Base-by-base conservation (phyloP, 2,113 vertebrate genomes). In the Hemichromis elongatus region DNA sequence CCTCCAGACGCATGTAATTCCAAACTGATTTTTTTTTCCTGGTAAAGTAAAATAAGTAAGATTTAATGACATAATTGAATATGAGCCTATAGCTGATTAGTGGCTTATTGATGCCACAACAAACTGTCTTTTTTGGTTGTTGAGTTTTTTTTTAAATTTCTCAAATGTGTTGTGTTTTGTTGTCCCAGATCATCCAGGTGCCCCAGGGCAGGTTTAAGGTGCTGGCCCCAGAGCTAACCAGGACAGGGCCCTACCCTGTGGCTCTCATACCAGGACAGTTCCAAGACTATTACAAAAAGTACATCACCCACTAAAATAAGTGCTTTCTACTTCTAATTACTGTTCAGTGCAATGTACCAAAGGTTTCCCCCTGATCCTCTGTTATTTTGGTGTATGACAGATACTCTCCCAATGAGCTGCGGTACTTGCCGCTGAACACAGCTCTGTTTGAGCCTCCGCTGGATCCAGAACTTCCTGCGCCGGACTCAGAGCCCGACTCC, bases 241-340 rank as follows among this genome's bases (percentile, higher is more conserved):
- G 96, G 92, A 97, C 98, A 24, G 98, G 98, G 81, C 97, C 99
- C 56, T 99, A 98, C 84, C 99, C 99, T 12, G 99, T 99, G 92
- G 97, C 99, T 61, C 98, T 99, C 89, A 99, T 99, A 93, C 98
- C 99, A 55, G 99, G 99, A 78, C 99, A 99, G 93, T 99, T 99
- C 95, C 99, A 99, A 92, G 98, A 99, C 28, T 99, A 98, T 90
- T 99, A 99, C 93, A 99, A 99, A 96, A 98, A 97, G 99, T 99
- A 95, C 33, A 42, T 21, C 50, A 55, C 5, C 40, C 4, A 28
- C 24, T 5, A n/a, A 40, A 28, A 45, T 8, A n/a, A 40, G 45
- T 54, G 10, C 2, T 56, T 79, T 53, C 21, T n/a, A 3, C 26
- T 10, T 56, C 7, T 35, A 77, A 6, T 45, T 30, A 5, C n/a